phyloP scores from a whole-genome alignment of 2,888 invertebrate genomes.

The Stictocephala bisonia region DNA sequence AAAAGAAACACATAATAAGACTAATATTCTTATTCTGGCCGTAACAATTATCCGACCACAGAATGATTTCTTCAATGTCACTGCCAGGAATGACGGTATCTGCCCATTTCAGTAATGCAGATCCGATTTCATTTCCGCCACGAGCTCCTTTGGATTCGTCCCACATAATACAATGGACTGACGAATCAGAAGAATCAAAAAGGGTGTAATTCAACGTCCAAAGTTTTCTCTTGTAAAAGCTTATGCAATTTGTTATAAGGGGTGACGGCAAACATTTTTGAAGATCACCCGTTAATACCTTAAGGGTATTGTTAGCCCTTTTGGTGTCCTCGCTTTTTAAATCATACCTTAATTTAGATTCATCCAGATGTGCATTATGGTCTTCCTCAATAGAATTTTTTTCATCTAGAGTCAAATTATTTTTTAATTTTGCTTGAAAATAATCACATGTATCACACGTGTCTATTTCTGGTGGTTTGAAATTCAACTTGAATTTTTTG shows the following conservation, averaged over 20 bases:
- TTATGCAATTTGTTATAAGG: slow-evolving; percentile 30
- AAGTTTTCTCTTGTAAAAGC: slow-evolving; percentile 36
- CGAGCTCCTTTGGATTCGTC: slow-evolving; percentile 54
- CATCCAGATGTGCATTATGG: slow-evolving; percentile 20
- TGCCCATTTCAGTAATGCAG: slow-evolving; percentile 47
- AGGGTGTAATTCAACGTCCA: slow-evolving; percentile 37
- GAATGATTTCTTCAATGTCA: slow-evolving; percentile 30
- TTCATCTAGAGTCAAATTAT: slow-evolving; percentile 1
- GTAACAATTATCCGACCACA: slow-evolving; percentile 7
- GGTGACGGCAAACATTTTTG: slow-evolving; percentile 38
- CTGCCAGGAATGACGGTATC: slow-evolving; percentile 27
- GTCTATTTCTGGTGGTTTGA: slow-evolving; percentile 44
- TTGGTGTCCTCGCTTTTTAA: slow-evolving; percentile 30
- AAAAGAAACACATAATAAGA: slow-evolving; percentile 11
- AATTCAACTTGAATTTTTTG: slow-evolving; percentile 41
- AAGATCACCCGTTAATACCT: slow-evolving; percentile 38
- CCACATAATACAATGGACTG: slow-evolving; percentile 52
- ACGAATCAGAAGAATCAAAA: slow-evolving; percentile 37
- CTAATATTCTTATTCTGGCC: slow-evolving; percentile 7
- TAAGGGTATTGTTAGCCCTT: neutral
- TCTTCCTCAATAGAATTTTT: neutral
- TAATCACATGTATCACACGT: slow-evolving; percentile 45
- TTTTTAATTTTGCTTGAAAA: slow-evolving; percentile 30
- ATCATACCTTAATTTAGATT: slow-evolving; percentile 5
- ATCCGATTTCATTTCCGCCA: slow-evolving; percentile 57